Base-by-base conservation (phyloP, 2,113 vertebrate species). In the Corythaeola cristata region DNA sequence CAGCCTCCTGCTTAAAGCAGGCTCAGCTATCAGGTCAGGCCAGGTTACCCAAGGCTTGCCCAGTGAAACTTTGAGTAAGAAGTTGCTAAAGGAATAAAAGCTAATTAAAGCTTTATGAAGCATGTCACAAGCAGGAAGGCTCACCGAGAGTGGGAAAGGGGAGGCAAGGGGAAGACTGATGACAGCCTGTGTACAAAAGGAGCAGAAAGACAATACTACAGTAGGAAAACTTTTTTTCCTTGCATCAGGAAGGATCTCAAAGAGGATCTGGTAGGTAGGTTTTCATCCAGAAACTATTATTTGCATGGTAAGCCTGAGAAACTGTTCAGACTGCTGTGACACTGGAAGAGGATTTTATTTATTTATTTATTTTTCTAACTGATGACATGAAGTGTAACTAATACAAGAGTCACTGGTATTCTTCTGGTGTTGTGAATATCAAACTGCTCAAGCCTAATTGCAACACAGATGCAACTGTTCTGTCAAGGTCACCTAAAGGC, bases 21-120 rank as follows among this genome's bases (percentile, higher is more conserved):
- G 56, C 60, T 93, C 64, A 75, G 66, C 47, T 59, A 0, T 35
- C 28, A 84, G 89, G 95, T 90, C 94, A 84, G 80, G 56, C 50
- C 62, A 23, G 87, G 87, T 91, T 82, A 89, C 32, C 9, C 58
- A 45, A 15, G 64, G 58, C 32, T 85, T 41, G 30, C 67, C 60
- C 74, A 62, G 66, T 68, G 66, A 76, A 88, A 91, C 62, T 93
- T 19, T 4, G 47, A 90, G 52, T 52, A 84, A 3, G 0, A 6
- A 85, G 53, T 24, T 88, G 64, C 69, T 76, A 76, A 88, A 93
- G 85, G 62, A 89, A 58, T 87, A 58, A 84, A 72, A 93, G 56
- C 60, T 89, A 67, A 82, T 96, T 89, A 96, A 95, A 94, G 87
- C 66, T 89, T 88, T 88, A 89, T 95, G 94, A 88, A 73, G 74